Base-by-base conservation (phyloP, 2,888 invertebrate genomes). In the Xestia rhomboidea region DNA sequence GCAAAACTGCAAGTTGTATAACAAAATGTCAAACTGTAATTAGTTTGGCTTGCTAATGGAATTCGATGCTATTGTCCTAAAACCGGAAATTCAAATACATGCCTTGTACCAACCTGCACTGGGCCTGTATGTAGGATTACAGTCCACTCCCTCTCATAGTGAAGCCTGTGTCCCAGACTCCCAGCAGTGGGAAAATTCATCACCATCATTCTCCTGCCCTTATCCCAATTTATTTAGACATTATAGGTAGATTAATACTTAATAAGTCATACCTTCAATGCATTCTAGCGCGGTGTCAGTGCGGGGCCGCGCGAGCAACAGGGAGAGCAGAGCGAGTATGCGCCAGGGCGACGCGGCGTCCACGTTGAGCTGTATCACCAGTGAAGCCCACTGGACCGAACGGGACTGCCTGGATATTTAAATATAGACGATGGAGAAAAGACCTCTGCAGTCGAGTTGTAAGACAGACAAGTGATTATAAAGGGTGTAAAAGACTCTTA, bases 361-460 rank as follows among this genome's bases (percentile, higher is more conserved):
- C 15, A 92, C 93, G 5, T 88, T 88, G 24, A 93, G 57, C 38
- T 82, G 84, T 13, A 96, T 63, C n/a, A 93, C 90, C 0, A 89
- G 89, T 21, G 92, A 90, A 44, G 95, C 96, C 96, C 96, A 96
- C 5, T 89, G 90, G 49, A 96, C 96, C 0, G 96, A 96, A 0
- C 95, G 93, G 4, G 91, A 93, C 83, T 96, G 96, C 75, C 96
- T 79, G 57, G 34, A 44, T 49, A 21, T 34, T 44, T 0, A 34
- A 27, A 75, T n/a, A 30, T 30, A 18, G 30, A n/a, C 2, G 11
- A 46, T 46, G 18, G 34, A 13, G 2, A 57, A n/a, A 54, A n/a
- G 51, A 5, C 51, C 3, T 54, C 51, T 24, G 24, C 10, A 24
- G 51, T 24, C 2, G 24, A 51, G 24, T 24, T 51, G n/a, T n/a